Base-by-base conservation (phyloP, 2,113 vertebrate species). In the Myocastor coypus region DNA sequence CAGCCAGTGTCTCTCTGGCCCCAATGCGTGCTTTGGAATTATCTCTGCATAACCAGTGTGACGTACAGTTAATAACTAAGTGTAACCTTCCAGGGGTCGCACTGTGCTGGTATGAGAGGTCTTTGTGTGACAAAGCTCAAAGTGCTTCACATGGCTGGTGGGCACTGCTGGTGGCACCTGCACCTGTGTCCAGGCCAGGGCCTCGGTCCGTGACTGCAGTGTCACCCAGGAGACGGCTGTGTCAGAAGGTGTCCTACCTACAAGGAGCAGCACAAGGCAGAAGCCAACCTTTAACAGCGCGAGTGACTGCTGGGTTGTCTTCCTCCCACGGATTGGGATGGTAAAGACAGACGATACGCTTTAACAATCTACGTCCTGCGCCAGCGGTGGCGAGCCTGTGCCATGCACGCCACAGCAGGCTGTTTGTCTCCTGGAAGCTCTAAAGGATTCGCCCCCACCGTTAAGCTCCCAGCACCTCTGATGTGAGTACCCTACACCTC, bases 391-490 rank as follows among this genome's bases (percentile, higher is more conserved):
- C 0, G 13, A 46, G 7, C 24, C 73, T 30, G 7, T 3, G 6
- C 26, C 7, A 3, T 1, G 1, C 26, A 3, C 16, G 42, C 75
- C 26, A 3, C 1, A 1, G 22, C 1, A 28, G 28, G 42, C 75
- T 17, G 13, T 14, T 32, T 78, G 26, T 16, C 3, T 16, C 6
- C 14, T 1, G 75, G 50, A 32, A 32, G 26, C 26, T 50, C 42
- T 19, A 30, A 28, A 50, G 50, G 73, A 24, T 50, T 77, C 2
- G 46, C 73, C 42, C 0, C 17, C 42, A 3, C 73, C 17, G 40
- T 77, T 32, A 9, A 2, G 28, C 20, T 22, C 32, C 26, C 13
- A 82, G 20, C 50, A 52, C 9, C 9, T 40, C 5, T 63, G 50
- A 78, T 42, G 91, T 0, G 28, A 50, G 63, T 80, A 17, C 68